Evolutionary conservation across 2,888 invertebrate genomes (phyloP).

Genomic region (Amiota mariae): DNA sequence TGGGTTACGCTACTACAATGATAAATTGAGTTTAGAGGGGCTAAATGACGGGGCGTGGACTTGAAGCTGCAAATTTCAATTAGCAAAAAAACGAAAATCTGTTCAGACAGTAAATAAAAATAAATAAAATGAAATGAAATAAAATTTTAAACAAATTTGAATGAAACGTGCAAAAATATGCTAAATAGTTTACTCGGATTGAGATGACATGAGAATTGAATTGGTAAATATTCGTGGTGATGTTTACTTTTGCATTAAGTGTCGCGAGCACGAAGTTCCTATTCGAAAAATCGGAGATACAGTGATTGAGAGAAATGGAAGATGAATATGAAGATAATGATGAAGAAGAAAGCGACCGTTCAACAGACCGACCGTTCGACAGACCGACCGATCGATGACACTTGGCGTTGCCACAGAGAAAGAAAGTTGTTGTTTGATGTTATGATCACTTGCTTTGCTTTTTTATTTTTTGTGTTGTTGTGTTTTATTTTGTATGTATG

Average conservation of each 20-base stretch:
- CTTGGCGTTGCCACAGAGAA: not conserved
- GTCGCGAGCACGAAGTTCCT: not conserved
- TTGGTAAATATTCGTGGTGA: not conserved
- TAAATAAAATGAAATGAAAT: no score
- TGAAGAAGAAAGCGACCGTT: not conserved
- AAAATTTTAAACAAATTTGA: not conserved
- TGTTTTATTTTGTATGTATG: not conserved
- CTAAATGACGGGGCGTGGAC: no score
- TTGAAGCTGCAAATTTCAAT: conserved; percentile 6
- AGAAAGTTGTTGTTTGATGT: not conserved
- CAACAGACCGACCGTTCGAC: no score
- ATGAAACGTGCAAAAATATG: conserved; percentile 26
- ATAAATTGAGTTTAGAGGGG: no score
- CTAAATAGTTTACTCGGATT: conserved; percentile 7
- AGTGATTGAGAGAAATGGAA: not conserved
- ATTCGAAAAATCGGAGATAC: not conserved
- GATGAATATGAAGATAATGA: not conserved
- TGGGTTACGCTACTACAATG: no score
- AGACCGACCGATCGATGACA: not conserved
- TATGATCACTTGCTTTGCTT: not conserved
- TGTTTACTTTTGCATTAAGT: not conserved
- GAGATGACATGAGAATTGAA: conserved; percentile 1
- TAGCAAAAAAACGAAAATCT: not conserved
- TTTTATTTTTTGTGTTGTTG: not conserved
- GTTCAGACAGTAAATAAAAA: not conserved